Evolutionary conservation across 2,113 vertebrate genomes (phyloP), one percentile per base, ranked within the genome.

Genomic region (Hypanus sabinus): DNA sequence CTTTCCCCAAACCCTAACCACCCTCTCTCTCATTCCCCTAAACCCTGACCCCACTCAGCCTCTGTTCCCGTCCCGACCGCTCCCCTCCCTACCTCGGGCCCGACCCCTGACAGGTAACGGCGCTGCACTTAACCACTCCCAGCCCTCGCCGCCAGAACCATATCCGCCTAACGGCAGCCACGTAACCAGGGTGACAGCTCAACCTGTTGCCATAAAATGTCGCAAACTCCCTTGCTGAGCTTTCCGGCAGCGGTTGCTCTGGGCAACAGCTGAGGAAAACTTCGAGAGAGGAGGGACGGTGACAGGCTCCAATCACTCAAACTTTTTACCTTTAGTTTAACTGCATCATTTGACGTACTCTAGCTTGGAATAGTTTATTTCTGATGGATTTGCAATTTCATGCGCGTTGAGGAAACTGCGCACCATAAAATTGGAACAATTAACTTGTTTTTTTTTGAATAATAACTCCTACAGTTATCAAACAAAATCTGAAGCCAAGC

Each of bases 171-270:
- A 33, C 60, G 85, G 60, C 60, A 18, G 85, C 60, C 60, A 90
- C 60, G 85, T 90, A 65, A 65, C 85, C 60, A 65, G 81, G 46
- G 81, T 27, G 46, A 85, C 81, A 2, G 27, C 83, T 5, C 83
- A 27, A 1, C 12, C 12, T 7, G 20, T 5, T 14, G 83, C 16
- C 85, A 62, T 7, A 65, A 90, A 65, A 16, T 16, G 60, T 33
- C 60, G 60, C 85, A 6, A 60, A 33, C 60, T 7, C 27, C 6
- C 20, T 2, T 0, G 11, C 1, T 11, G 22, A 57, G 5, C 60
- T 65, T 65, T 90, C 85, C 85, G 85, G 85, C 85, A 90, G 18
- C 30, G 14, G 85, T 65, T 90, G 85, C 85, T 30, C 27, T 12
- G 80, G 55, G 22, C 10, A 12, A 27, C 24, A 9, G 22, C 24